Percentiles rank a stretch among this genome's conserved stretches.
phyloP scores from a whole-genome alignment of 1,140 invertebrate species.

The Drosophila simulans region DNA sequence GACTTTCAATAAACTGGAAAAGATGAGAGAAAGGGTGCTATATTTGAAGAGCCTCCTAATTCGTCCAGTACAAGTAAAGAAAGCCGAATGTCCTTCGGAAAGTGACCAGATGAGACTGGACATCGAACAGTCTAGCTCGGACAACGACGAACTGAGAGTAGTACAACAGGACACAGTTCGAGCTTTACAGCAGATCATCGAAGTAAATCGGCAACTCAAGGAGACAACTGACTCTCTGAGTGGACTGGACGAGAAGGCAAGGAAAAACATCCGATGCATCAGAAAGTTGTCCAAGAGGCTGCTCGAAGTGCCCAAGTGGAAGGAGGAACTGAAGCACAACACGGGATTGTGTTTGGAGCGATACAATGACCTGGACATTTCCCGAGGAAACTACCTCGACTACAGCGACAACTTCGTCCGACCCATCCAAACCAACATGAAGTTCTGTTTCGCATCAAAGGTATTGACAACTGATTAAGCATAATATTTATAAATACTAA shows the following conservation, averaged over 20 bases:
- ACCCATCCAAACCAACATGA: background rate
- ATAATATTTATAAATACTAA: background rate
- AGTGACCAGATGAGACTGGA: background rate
- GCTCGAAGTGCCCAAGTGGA: constrained; percentile 13
- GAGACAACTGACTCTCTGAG: background rate
- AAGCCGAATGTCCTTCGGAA: background rate
- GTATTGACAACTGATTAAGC: background rate
- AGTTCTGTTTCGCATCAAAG: background rate
- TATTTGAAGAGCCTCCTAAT: constrained; percentile 9
- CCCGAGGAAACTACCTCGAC: background rate
- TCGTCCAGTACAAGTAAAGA: background rate
- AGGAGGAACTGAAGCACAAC: background rate
- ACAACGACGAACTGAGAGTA: constrained; percentile 2
- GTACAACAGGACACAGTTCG: constrained; percentile 12
- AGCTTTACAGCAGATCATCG: constrained; percentile 3
- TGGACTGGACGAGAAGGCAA: background rate
- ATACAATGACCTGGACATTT: constrained; percentile 1
- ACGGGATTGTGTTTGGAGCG: constrained; percentile 28
- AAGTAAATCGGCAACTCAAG: background rate
- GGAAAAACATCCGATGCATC: background rate
- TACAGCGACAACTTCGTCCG: constrained; percentile 2
- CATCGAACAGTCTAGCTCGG: background rate
- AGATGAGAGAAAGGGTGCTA: constrained; percentile 27
- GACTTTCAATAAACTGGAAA: constrained; percentile 25
- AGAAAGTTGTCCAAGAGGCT: background rate